Base-by-base conservation (phyloP, 2,888 invertebrate species). In the Reticulitermes lucifugus region DNA sequence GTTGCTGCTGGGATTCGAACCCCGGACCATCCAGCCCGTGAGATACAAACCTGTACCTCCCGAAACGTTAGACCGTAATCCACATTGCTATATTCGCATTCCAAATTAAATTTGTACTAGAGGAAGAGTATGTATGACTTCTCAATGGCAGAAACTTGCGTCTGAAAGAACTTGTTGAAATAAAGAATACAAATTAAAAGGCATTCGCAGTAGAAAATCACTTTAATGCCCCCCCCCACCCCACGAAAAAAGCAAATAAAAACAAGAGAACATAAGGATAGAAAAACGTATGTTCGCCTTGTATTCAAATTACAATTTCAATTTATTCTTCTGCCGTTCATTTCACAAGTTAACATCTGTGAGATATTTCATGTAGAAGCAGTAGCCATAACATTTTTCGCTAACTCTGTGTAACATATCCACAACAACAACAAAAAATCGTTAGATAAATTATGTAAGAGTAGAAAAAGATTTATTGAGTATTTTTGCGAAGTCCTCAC, bases 401-500 rank as follows among this genome's bases (percentile, higher is more conserved):
- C n/a, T 25, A 65, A 65, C 25, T 5, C 25, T 65, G 25, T 65
- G 25, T 65, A 65, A 65, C 25, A n/a, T 65, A 25, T n/a, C 65
- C 65, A 65, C 65, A 65, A 60, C 21, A 60, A 60, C 6, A 35
- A 35, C 35, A 35, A 35, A 2, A 65, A 65, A 18, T 60, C n/a
- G 60, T 65, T 65, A 65, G 9, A 65, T 65, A 65, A 65, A 65
- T 65, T 65, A n/a, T 65, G 65, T n/a, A 65, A 65, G 25, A n/a
- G 0, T 25, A 25, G 65, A 65, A 25, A 21, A 41, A 41, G 73
- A 73, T 35, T 29, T 41, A 21, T 73, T n/a, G 25, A 73, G 25
- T 46, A 21, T 46, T 43, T 77, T n/a, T 77, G 46, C 12, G 43
- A 46, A n/a, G 21, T 22, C 46, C 46, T 46, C 46, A n/a, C 22